phyloP scores from a whole-genome alignment of 2,888 invertebrate species.

The Lycophotia porphyrea region DNA sequence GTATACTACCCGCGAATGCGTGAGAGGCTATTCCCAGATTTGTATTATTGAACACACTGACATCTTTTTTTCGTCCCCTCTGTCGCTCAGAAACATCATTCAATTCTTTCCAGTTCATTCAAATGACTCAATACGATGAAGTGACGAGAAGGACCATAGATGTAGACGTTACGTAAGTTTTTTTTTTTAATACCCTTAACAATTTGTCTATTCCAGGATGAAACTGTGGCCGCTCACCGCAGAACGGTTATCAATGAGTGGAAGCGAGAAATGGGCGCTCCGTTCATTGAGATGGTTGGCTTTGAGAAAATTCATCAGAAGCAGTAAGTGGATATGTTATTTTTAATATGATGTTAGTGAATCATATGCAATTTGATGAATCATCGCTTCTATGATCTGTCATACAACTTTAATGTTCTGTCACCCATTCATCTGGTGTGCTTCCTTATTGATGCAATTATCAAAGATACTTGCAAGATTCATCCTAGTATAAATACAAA shows the following conservation, averaged over 20 bases:
- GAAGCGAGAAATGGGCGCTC: slow-evolving; percentile 94
- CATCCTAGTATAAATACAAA: neutral
- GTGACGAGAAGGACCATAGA: slow-evolving; percentile 49
- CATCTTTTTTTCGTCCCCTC: neutral
- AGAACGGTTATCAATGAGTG: slow-evolving; percentile 90
- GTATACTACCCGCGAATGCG: too few relatives aligned
- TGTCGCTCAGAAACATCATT: slow-evolving; percentile 9
- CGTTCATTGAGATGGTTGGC: slow-evolving; percentile 96
- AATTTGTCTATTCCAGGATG: slow-evolving; percentile 80
- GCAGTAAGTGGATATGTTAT: slow-evolving; percentile 79
- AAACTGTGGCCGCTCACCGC: slow-evolving; percentile 91
- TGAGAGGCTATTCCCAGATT: neutral
- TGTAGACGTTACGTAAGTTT: slow-evolving; percentile 49
- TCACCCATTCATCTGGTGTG: neutral
- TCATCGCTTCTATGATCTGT: neutral
- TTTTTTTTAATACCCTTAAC: slow-evolving; percentile 11
- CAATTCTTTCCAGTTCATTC: slow-evolving; percentile 53
- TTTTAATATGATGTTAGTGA: neutral
- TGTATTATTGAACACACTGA: neutral
- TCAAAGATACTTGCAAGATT: neutral
- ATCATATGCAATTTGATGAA: slow-evolving; percentile 12
- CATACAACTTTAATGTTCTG: neutral
- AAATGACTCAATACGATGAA: slow-evolving; percentile 47
- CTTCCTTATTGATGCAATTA: neutral
- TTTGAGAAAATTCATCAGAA: slow-evolving; percentile 94